Evolutionary conservation across 2,888 invertebrate genomes (phyloP), one percentile per base, ranked within the genome.

Genomic region (Byasa hedistus): DNA sequence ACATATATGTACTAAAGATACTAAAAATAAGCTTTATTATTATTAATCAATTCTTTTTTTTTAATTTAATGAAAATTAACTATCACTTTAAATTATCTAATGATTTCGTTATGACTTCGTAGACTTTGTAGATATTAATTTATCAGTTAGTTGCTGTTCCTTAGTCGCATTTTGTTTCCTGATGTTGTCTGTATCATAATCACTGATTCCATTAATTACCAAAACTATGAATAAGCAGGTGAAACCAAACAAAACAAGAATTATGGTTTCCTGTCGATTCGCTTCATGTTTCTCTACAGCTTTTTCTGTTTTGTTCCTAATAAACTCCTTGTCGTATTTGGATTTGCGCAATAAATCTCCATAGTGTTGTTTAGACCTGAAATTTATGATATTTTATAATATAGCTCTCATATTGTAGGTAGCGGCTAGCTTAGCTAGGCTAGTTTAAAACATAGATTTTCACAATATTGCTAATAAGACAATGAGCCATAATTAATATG

Each of bases 281-380:
- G 55, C 32, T 0, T 55, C 48, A 23, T 59, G 27, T 3, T 12
- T 17, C 12, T 58, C 66, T 32, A 22, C 22, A 7, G 22, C 17
- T 27, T 59, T 62, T 32, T 32, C 23, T 3, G n/a, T 59, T 62
- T 59, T 62, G 1, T 55, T 63, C 21, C 48, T 66, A 12, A 66
- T 15, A 32, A 79, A 75, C 27, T 84, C 80, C 71, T 75, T 88
- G 2, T 87, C 82, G 61, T 79, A 73, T 69, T 81, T 74, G 23
- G 79, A 39, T 69, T 83, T 86, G 66, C 83, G 74, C 64, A 91
- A 84, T 69, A 88, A 69, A 51, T 76, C 68, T 0, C 89, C 88
- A 75, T 94, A 94, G 73, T 94, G 94, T 44, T 83, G 78, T 69
- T 83, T 86, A 0, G 93, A 85, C 92, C 92, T 91, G 77, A 51